Evolutionary conservation across 35 echinoderm and acorn worm genomes (phyloP), one percentile per base, ranked within the genome.

Genomic region (Ophiothrix spiculata): DNA sequence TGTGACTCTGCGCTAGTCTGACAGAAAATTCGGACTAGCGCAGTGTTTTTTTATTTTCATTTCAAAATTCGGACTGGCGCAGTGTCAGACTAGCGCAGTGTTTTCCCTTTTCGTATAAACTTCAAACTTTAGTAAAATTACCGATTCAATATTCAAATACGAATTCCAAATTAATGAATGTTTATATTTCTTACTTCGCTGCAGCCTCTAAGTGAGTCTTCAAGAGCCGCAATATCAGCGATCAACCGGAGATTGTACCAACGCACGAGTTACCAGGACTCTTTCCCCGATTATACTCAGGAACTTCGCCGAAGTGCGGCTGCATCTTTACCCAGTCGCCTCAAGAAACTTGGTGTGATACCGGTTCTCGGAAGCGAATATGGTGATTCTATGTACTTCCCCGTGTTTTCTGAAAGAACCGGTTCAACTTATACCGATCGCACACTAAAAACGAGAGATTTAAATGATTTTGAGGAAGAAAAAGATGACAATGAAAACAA

Each of bases 191-290:
- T 69, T 35, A 38, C 84, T 73, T 40, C 12, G 15, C 39, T 23
- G 36, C 35, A 89, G 92, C 80, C 87, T 38, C 63, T 84, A 0
- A 56, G 73, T 32, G 42, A 75, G 36, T 39, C 92, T 0, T 85
- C 88, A 23, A 83, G 85, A 39, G 41, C 79, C 25, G 92, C 92
- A 12, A 76, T 93, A 1, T 81, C 75, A 4, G 49, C 64, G 35
- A 19, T 93, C 2, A 88, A 84, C 17, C 41, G 79, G 25, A 89
- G 64, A 40, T 82, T 84, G 0, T 89, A 90, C 39, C 86, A 88
- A 54, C 38, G 80, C 3, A 79, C 92, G 10, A 87, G 78, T 31
- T 93, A 93, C 63, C 60, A 85, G 37, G 80, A 93, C 31, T 79
- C 87, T 0, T 93, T 56, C 40, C 77, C 40, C 28, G 82, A 76